Evolutionary conservation across 2,113 vertebrate species (phyloP).

Genomic region (Empidonax traillii): DNA sequence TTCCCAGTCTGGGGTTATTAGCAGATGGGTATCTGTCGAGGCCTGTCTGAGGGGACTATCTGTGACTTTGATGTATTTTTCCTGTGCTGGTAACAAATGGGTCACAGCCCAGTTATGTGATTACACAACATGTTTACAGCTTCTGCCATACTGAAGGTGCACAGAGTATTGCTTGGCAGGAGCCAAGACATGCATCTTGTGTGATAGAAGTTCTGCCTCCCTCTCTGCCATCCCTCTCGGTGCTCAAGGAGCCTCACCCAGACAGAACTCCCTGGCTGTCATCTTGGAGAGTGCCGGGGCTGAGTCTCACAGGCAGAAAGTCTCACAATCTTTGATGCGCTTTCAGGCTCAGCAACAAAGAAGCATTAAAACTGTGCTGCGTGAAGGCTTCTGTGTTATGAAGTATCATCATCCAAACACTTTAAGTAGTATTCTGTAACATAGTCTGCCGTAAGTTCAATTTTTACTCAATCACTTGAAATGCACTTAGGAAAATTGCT

Average conservation of each 20-base stretch:
- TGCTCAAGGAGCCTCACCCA: neutral
- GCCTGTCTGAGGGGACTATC: slow-evolving; percentile 19
- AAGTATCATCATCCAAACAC: slow-evolving; percentile 61
- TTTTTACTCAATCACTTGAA: slow-evolving; percentile 70
- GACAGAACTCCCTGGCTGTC: neutral
- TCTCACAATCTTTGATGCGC: neutral
- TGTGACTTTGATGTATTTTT: slow-evolving; percentile 58
- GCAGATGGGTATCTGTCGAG: slow-evolving; percentile 42
- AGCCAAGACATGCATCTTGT: slow-evolving; percentile 26
- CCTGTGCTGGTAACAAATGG: slow-evolving; percentile 48
- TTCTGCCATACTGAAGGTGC: slow-evolving; percentile 10
- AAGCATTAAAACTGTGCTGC: slow-evolving; percentile 31
- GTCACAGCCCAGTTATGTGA: slow-evolving; percentile 45
- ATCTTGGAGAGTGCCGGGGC: neutral
- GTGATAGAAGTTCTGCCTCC: neutral
- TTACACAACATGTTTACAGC: slow-evolving; percentile 49
- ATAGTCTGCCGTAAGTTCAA: slow-evolving; percentile 51
- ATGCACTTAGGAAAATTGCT: slow-evolving; percentile 72
- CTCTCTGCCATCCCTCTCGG: neutral
- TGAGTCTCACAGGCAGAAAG: neutral
- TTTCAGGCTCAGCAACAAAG: slow-evolving; percentile 30
- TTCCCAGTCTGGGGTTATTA: slow-evolving; percentile 2
- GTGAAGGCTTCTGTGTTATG: slow-evolving; percentile 47
- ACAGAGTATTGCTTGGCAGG: slow-evolving; percentile 57
- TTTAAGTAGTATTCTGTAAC: slow-evolving; percentile 57